phyloP scores from a whole-genome alignment of 2,888 invertebrate species.

The Sympetrum striolatum region DNA sequence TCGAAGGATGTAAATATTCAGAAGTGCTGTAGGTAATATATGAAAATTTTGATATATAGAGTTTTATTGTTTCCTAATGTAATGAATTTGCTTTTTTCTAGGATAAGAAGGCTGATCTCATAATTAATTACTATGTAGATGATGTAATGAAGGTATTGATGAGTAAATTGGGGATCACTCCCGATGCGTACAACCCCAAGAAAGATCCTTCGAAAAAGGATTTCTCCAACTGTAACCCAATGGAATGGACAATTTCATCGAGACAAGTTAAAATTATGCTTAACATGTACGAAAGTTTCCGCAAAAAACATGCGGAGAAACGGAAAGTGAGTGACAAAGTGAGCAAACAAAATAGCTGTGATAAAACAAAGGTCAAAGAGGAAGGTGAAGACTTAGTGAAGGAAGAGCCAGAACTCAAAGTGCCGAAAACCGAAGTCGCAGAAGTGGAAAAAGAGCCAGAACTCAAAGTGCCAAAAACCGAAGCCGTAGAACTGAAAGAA shows the following conservation, averaged over 20 bases:
- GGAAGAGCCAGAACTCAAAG: neutral
- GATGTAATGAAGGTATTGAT: conserved; percentile 77
- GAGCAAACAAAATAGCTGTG: neutral
- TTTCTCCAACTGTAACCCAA: conserved; percentile 58
- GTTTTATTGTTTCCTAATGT: no score
- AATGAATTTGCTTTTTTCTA: conserved; percentile 58
- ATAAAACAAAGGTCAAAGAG: neutral
- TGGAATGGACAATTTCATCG: conserved; percentile 78
- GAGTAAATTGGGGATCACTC: conserved; percentile 74
- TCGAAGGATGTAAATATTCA: no score
- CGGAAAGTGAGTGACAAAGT: neutral
- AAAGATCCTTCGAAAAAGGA: conserved; percentile 72
- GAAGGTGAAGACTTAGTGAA: neutral
- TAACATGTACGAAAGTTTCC: conserved; percentile 64
- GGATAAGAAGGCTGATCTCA: conserved; percentile 90
- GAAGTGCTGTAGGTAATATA: no score
- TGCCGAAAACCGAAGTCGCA: neutral
- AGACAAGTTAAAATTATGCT: conserved; percentile 68
- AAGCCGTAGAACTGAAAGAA: neutral
- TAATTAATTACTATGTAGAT: conserved; percentile 90
- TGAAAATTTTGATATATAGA: no score
- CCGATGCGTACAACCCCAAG: conserved; percentile 72
- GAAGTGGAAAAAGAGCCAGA: neutral
- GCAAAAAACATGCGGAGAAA: neutral
- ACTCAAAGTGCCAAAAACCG: neutral